Evolutionary conservation across 2,113 vertebrate genomes (phyloP).

Genomic region (zebrafish (Danio rerio)): GRCz12tu NC_133176.1:42487501-42488000

Average conservation of each 20-base stretch:
- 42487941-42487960: background rate
- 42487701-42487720: slow-evolving; percentile 21
- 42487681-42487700: background rate
- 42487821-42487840: slow-evolving; percentile 32
- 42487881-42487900: slow-evolving; percentile 51
- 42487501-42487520: too few relatives aligned
- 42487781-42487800: slow-evolving; percentile 52
- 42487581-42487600: background rate
- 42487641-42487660: background rate
- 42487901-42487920: slow-evolving; percentile 40
- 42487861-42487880: slow-evolving; percentile 55
- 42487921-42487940: slow-evolving; percentile 40
- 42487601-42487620: background rate
- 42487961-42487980: slow-evolving; percentile 3
- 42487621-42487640: slow-evolving; percentile 23
- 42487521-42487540: background rate
- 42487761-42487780: slow-evolving; percentile 39
- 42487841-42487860: slow-evolving; percentile 47
- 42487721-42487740: slow-evolving; percentile 46
- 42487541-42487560: slow-evolving; percentile 19
- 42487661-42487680: background rate
- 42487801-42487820: slow-evolving; percentile 42
- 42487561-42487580: slow-evolving; percentile 12
- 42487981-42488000: background rate
- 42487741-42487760: slow-evolving; percentile 40